Evolutionary conservation across 2,797 vertebrate genomes (phyloP), one percentile per base, ranked within the genome.

Genomic region (Ataeniobius toweri): DNA sequence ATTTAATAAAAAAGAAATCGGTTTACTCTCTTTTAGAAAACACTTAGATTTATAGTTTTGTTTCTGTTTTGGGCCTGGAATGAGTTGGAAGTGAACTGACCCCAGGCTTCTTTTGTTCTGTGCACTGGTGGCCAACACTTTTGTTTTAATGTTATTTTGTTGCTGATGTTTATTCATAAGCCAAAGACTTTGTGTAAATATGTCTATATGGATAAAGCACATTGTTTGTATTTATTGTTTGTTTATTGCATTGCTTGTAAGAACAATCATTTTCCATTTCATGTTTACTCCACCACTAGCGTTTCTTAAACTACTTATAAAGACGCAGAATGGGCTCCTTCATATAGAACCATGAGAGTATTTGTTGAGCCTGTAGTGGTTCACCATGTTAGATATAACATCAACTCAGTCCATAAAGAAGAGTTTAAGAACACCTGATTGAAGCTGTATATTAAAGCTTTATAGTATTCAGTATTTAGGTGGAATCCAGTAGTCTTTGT

Each of bases 171-270:
- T 96, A 95, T 96, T 96, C 97, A 98, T 97, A 99, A 98, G 98
- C 98, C 98, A 99, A 99, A 99, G 98, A 99, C 95, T 97, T 96
- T 91, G 94, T 99, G 98, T 99, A 99, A 97, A 99, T 99, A 99
- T 99, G 98, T 99, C 96, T 97, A 98, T 98, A 99, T 91, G 94
- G 96, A 97, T 96, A 96, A 98, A 98, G 97, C 98, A 98, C 97
- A 96, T 95, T 94, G 94, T 96, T 97, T 97, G 97, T 99, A 99
- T 99, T 99, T 99, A 99, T 99, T 98, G 92, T 93, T 92, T 91
- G 96, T 97, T 98, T 97, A 97, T 96, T 96, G 96, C 96, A 96
- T 98, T 97, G 95, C 96, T 97, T 97, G 96, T 96, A 97, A 96
- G 97, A 96, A 97, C 95, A 96, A 96, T 97, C 96, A 93, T 91